Conservation (phyloP, 2,888 invertebrate species). For the Eristalinus aeneus region DNA sequence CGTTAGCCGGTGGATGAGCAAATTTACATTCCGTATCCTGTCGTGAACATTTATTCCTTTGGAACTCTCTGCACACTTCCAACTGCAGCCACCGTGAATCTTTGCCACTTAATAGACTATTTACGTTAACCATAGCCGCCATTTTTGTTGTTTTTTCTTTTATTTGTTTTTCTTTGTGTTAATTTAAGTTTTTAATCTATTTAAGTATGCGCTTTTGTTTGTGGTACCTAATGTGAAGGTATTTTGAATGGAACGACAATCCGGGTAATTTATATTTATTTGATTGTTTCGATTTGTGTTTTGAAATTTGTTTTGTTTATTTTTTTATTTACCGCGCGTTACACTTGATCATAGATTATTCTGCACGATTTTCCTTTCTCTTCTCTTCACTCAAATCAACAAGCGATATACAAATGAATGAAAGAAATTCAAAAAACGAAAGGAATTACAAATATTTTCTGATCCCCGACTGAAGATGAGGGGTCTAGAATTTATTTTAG, state of each 20-base stretch:
- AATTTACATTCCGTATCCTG: slow-evolving; percentile 99
- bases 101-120: slow-evolving; percentile 98
- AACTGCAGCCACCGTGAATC: slow-evolving; percentile 99
- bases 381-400: slow-evolving; percentile 35
- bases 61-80: slow-evolving; percentile 99
- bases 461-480: not conserved
- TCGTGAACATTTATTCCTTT: slow-evolving; percentile 99
- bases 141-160: slow-evolving; percentile 77
- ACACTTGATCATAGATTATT: slow-evolving; percentile 37
- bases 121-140: slow-evolving; percentile 97
- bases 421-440: not conserved
- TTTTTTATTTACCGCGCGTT: slow-evolving; percentile 20
- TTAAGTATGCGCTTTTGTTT: slow-evolving; percentile 23
- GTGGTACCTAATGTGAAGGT: slow-evolving; percentile 32
- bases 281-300: not conserved
- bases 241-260: slow-evolving; percentile 5
- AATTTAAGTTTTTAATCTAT: not conserved
- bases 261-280: not conserved
- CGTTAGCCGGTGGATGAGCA: slow-evolving; percentile 99
- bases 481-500: slow-evolving; percentile 2
- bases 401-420: not conserved
- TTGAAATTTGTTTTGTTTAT: slow-evolving; percentile 9
- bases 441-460: not conserved
- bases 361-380: not conserved
- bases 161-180: slow-evolving; percentile 40